Evolutionary conservation across 2,888 invertebrate species (phyloP).

Genomic region (Eupsilia transversa): DNA sequence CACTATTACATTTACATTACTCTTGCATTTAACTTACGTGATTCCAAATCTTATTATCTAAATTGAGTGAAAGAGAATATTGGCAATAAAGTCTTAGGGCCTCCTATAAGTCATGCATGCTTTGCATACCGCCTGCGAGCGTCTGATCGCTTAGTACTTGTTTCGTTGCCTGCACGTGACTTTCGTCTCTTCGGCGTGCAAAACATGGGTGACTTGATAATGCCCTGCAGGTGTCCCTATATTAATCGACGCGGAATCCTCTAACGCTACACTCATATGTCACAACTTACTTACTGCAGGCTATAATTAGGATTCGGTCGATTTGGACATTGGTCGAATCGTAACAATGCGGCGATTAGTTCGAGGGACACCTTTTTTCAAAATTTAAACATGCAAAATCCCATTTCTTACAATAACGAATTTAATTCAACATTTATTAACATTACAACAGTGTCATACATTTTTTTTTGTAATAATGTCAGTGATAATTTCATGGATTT

Average conservation of each 20-base stretch:
- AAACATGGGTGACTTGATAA: conserved; percentile 50
- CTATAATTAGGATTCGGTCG: background rate
- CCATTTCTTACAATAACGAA: conserved; percentile 29
- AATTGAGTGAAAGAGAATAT: conserved; percentile 13
- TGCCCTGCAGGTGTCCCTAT: conserved; percentile 37
- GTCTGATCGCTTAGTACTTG: background rate
- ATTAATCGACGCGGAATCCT: conserved; percentile 35
- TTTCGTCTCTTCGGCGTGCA: conserved; percentile 17
- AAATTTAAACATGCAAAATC: conserved; percentile 34
- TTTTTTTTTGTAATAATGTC: conserved; percentile 24
- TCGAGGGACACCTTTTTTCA: conserved; percentile 39
- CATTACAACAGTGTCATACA: conserved; percentile 19
- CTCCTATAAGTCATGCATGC: conserved; percentile 32
- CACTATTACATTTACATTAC: conserved; percentile 23
- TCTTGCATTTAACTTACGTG: conserved; percentile 14
- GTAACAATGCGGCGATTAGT: conserved; percentile 39
- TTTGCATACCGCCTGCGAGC: conserved; percentile 28
- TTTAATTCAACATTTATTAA: conserved; percentile 24
- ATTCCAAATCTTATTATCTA: background rate
- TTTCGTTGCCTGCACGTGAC: conserved; percentile 19
- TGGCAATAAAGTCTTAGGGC: conserved; percentile 29
- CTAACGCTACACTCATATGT: background rate
- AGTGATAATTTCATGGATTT: conserved; percentile 44
- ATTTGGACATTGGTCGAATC: background rate
- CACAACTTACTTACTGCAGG: background rate